Conservation (phyloP, 2,113 vertebrate genomes). For the Engystomops pustulosus region DNA sequence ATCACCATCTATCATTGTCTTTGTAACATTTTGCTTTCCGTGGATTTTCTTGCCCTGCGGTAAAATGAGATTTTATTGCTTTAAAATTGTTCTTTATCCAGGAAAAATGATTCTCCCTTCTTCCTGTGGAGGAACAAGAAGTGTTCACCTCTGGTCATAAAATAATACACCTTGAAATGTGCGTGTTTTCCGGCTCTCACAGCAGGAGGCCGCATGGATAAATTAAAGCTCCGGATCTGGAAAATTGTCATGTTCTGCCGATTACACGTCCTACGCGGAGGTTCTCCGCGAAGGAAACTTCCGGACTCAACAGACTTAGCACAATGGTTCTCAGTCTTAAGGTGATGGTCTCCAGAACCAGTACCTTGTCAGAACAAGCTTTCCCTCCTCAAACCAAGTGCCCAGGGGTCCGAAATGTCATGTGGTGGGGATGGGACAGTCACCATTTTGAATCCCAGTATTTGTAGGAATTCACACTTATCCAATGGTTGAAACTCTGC, state of each 20-base stretch:
- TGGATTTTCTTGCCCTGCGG: background rate
- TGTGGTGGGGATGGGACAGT: background rate
- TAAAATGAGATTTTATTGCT: conserved; percentile 12
- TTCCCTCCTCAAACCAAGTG: too few relatives aligned
- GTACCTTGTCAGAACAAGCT: too few relatives aligned
- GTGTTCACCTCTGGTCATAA: background rate
- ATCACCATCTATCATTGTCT: background rate
- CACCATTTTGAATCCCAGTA: background rate
- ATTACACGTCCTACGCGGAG: background rate
- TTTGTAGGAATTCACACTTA: background rate
- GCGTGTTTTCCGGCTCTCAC: background rate
- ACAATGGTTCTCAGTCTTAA: background rate
- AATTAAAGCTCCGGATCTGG: conserved; percentile 12
- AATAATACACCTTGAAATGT: conserved; percentile 24
- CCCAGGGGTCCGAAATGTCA: too few relatives aligned
- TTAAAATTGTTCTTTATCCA: conserved; percentile 28
- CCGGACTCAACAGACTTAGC: background rate
- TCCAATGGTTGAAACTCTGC: background rate
- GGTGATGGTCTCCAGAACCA: too few relatives aligned
- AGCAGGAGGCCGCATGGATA: background rate
- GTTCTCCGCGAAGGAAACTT: background rate
- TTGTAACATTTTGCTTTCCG: background rate
- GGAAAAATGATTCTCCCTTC: conserved; percentile 3
- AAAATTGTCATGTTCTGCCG: conserved; percentile 19
- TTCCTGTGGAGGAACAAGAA: background rate